Conservation (phyloP, 1,140 invertebrate genomes). For the Cherax destructor region DNA sequence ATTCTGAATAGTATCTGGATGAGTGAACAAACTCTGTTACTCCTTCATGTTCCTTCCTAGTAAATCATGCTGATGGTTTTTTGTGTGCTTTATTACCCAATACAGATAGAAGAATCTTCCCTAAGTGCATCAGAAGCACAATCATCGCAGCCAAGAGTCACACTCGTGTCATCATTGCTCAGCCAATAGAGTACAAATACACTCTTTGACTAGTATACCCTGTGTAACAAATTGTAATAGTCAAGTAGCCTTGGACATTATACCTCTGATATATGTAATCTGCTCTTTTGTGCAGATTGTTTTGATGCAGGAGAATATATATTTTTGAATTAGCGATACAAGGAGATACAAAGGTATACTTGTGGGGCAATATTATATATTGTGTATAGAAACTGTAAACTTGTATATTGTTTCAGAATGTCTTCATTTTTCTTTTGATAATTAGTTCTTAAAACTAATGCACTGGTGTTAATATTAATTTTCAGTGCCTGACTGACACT, state of each 20-base stretch:
- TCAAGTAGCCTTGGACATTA: neutral
- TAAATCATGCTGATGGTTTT: neutral
- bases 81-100: neutral
- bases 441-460: too few species aligned
- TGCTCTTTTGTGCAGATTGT: neutral
- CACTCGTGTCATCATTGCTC: constrained; percentile 30
- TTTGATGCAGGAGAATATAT: neutral
- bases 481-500: too few species aligned
- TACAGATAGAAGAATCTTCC: constrained; percentile 15
- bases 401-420: too few species aligned
- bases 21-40: too few species aligned
- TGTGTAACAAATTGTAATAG: neutral
- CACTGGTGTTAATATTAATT: too few species aligned
- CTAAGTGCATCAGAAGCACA: neutral
- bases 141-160: constrained; percentile 18
- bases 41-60: too few species aligned
- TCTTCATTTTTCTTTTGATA: too few species aligned
- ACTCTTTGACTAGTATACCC: neutral
- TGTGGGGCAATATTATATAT: too few species aligned
- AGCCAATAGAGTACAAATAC: constrained; percentile 15
- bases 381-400: too few species aligned
- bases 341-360: neutral
- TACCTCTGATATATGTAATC: neutral
- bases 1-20: too few species aligned
- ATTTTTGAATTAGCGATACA: neutral